A percentile compares a stretch with the other conserved stretches of the same genome.
These are phyloP conservation scores for Andrena flavipes DNA, from an alignment of 2,888 invertebrate species.

Conservation along the genomic window DNA sequence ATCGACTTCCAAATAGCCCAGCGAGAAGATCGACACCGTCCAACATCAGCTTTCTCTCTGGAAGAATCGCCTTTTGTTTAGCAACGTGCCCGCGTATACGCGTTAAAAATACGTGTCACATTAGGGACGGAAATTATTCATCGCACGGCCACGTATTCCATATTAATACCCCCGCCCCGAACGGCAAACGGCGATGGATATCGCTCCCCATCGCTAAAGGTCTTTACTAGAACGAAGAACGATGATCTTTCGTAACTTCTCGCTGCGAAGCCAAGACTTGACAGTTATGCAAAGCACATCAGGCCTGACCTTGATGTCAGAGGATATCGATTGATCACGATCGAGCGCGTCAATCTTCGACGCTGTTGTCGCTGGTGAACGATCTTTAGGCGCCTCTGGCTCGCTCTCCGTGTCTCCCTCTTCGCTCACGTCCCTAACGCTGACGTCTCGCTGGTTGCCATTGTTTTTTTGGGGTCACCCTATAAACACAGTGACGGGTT, in stretches of 20 bases:
- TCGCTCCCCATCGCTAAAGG: slow-evolving; percentile 19
- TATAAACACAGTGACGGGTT: slow-evolving; percentile 73
- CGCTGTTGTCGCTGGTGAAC: slow-evolving; percentile 43
- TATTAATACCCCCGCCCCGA: slow-evolving; percentile 34
- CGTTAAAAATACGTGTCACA: slow-evolving; percentile 27
- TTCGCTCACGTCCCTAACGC: not conserved
- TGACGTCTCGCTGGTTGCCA: slow-evolving; percentile 24
- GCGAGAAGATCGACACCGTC: not conserved
- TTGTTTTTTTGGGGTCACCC: slow-evolving; percentile 83
- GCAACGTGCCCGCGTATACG: not conserved
- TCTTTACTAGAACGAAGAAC: slow-evolving; percentile 29
- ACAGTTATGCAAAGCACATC: slow-evolving; percentile 57
- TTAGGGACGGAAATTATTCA: slow-evolving; percentile 43
- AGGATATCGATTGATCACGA: slow-evolving; percentile 57
- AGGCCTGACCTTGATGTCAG: slow-evolving; percentile 47
- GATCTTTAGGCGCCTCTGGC: slow-evolving; percentile 30
- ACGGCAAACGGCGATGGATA: slow-evolving; percentile 32
- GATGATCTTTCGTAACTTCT: slow-evolving; percentile 55
- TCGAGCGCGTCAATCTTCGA: slow-evolving; percentile 52
- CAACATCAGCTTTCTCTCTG: not conserved
- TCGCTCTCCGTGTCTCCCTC: not conserved
- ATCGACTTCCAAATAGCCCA: too few relatives aligned
- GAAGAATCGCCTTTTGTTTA: not conserved
- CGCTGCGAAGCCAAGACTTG: slow-evolving; percentile 23
- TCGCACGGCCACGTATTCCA: slow-evolving; percentile 27